phyloP scores from a whole-genome alignment of 2,113 vertebrate genomes.

The Octodon degus region DNA sequence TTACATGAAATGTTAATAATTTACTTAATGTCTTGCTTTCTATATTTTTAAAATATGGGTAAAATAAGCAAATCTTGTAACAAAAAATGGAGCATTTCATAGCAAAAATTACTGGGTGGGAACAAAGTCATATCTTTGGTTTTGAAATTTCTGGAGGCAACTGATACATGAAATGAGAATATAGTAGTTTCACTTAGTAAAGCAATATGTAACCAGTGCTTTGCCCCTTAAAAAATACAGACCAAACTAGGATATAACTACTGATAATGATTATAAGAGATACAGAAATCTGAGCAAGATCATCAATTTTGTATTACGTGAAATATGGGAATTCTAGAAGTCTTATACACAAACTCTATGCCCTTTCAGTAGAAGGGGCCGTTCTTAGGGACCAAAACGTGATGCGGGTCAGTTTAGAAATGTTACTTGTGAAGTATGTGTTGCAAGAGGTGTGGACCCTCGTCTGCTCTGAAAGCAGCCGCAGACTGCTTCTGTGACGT shows the following conservation, averaged over 20 bases:
- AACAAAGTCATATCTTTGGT: slow-evolving; percentile 43
- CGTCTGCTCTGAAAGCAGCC: slow-evolving; percentile 55
- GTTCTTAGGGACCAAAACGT: slow-evolving; percentile 16
- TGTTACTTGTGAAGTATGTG: not conserved
- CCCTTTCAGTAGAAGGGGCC: not conserved
- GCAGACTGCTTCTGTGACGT: slow-evolving; percentile 22
- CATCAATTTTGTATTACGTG: not conserved
- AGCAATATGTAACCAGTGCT: not conserved
- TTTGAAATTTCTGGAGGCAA: slow-evolving; percentile 47
- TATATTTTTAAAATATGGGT: slow-evolving; percentile 48
- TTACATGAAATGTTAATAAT: slow-evolving; percentile 63
- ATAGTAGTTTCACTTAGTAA: slow-evolving; percentile 27
- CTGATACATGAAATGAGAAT: slow-evolving; percentile 14
- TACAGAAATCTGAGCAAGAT: not conserved
- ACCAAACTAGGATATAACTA: not conserved
- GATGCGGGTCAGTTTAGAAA: not conserved
- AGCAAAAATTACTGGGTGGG: not conserved
- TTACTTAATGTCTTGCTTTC: slow-evolving; percentile 52
- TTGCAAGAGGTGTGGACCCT: slow-evolving; percentile 56
- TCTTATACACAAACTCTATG: not conserved
- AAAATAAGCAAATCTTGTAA: slow-evolving; percentile 56
- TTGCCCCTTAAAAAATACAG: slow-evolving; percentile 42
- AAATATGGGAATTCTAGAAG: not conserved
- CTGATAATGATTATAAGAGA: not conserved
- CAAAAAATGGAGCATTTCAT: slow-evolving; percentile 51